phyloP scores from a whole-genome alignment of 2,888 invertebrate species.

The Eurytoma adleriae region DNA sequence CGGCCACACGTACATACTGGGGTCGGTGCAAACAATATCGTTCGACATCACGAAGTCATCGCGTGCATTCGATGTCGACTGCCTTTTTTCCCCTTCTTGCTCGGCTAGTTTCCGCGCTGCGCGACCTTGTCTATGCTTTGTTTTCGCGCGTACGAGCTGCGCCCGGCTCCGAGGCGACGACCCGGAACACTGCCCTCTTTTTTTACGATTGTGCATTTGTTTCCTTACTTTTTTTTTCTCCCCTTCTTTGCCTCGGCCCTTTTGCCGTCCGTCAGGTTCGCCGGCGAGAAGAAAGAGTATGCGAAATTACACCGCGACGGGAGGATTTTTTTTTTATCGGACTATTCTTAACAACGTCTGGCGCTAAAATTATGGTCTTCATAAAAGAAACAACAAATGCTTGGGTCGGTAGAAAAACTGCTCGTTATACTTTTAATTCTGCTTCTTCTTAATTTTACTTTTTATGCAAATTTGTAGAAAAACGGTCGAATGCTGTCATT shows the following conservation, averaged over 20 bases:
- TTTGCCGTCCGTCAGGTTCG: not conserved
- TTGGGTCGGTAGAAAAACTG: no score
- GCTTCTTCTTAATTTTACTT: no score
- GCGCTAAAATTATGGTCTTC: no score
- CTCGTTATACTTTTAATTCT: no score
- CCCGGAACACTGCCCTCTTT: conserved; percentile 32
- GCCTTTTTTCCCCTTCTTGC: not conserved
- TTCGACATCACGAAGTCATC: conserved; percentile 35
- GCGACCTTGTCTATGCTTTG: not conserved
- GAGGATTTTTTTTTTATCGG: not conserved
- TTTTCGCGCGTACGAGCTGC: conserved; percentile 1
- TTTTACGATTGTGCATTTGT: conserved; percentile 23
- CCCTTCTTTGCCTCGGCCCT: not conserved
- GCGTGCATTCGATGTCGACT: conserved; percentile 22
- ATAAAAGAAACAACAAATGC: no score
- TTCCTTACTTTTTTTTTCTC: not conserved
- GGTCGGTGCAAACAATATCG: conserved; percentile 17
- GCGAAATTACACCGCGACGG: not conserved
- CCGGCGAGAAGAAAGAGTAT: not conserved
- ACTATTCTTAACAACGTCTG: no score
- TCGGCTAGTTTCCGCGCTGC: not conserved
- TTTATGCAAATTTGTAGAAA: no score
- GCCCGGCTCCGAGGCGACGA: conserved; percentile 13
- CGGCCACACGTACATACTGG: not conserved
- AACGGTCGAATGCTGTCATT: no score